Evolutionary conservation across 2,797 vertebrate species (phyloP).

Genomic region (Lates japonicus): DNA sequence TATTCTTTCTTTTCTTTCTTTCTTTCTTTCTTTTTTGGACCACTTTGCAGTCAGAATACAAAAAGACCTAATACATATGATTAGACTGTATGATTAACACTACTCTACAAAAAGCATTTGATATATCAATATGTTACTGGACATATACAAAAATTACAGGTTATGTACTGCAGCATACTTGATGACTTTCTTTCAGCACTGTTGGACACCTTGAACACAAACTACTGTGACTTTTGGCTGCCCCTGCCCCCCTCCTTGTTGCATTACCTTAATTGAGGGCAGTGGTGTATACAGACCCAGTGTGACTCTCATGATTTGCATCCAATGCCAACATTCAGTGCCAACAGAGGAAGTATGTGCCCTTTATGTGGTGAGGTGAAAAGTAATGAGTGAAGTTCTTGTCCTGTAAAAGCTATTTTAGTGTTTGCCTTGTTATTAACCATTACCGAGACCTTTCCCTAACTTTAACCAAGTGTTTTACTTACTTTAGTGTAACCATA

Average conservation of each 20-base stretch:
- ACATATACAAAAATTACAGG: background rate
- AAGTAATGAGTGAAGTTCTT: background rate
- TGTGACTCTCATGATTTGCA: constrained; percentile 3
- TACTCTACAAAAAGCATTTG: background rate
- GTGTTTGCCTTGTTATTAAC: background rate
- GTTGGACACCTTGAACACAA: constrained; percentile 1
- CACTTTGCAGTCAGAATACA: background rate
- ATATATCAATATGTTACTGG: background rate
- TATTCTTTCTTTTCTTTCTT: too few species aligned
- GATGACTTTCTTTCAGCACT: background rate
- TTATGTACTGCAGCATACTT: background rate
- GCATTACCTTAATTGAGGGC: background rate
- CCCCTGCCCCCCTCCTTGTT: background rate
- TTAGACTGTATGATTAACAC: background rate
- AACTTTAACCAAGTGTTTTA: background rate
- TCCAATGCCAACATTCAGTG: background rate
- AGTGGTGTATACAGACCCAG: background rate
- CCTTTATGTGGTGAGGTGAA: background rate
- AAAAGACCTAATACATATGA: background rate
- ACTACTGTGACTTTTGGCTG: constrained; percentile 7
- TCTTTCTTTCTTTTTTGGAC: background rate
- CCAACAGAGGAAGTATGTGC: background rate
- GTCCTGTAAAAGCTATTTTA: background rate
- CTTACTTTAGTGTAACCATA: background rate
- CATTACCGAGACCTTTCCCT: background rate